Evolutionary conservation across 2,888 invertebrate species (phyloP), one percentile per base, ranked within the genome.

Genomic region (Agrotis clavis): DNA sequence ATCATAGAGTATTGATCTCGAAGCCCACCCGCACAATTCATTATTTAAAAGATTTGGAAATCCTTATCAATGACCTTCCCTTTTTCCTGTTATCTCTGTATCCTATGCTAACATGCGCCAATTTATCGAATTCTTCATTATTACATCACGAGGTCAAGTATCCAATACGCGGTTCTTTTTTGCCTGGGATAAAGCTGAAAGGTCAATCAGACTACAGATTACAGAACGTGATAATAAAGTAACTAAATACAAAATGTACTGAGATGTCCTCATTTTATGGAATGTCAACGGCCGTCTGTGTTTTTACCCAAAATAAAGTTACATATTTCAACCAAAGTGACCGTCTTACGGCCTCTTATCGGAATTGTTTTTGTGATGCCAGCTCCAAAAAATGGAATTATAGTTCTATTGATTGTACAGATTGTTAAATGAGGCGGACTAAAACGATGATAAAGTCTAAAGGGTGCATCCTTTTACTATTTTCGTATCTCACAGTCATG

Each of bases 271-370:
- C 47, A 67, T 69, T 73, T 64, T 19, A 54, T 63, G 63, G 30
- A 80, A 85, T 71, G 76, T 78, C 66, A 76, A 71, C 56, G 67
- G 61, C 62, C 68, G 63, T 63, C 54, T 30, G 18, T 51, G 45
- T 64, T 48, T 59, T 21, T 68, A 45, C 45, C 51, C 59, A 47
- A 30, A 69, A 81, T 73, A 61, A 70, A 47, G 64, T 60, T 59
- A 82, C 47, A 63, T 69, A 66, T 66, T 73, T 71, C 66, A 74
- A 69, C 64, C 67, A 71, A 83, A 66, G 13, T 81, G 75, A 81
- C 84, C 79, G 83, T 83, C 59, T 19, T 51, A 61, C 56, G 74
- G 76, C 85, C 86, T 81, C 77, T 79, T 84, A 77, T 75, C 74
- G 19, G 66, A 65, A 70, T 81, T 74, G 66, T 73, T 77, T 75